Evolutionary conservation across 2,797 vertebrate genomes (phyloP).

Genomic region (Platalea minor): DNA sequence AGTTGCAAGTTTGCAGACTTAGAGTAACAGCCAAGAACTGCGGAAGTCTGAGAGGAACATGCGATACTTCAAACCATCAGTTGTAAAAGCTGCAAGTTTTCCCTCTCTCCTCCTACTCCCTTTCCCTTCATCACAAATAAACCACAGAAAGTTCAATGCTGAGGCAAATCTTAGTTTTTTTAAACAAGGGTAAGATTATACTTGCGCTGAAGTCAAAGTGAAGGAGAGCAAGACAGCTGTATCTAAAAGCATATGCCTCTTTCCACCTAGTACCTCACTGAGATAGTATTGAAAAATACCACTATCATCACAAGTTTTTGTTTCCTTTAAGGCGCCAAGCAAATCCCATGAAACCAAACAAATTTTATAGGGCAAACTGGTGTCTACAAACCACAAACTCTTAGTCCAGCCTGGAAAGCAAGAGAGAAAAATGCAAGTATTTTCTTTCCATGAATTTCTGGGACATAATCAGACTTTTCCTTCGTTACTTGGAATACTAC

Average conservation of each 20-base stretch:
- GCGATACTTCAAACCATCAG: background rate
- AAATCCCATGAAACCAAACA: background rate
- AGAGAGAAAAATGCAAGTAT: background rate
- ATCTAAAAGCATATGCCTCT: background rate
- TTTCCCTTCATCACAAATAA: background rate
- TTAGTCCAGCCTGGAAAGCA: background rate
- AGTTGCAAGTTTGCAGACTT: constrained; percentile 5
- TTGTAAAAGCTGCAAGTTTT: background rate
- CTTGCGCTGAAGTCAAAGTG: background rate
- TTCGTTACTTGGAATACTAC: background rate
- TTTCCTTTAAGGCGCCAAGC: background rate
- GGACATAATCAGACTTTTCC: background rate
- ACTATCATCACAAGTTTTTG: background rate
- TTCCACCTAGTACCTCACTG: background rate
- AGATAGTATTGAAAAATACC: background rate
- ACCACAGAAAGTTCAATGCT: background rate
- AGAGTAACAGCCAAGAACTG: background rate
- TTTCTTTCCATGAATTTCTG: background rate
- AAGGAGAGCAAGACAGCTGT: background rate
- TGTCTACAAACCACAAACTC: background rate
- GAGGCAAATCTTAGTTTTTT: background rate
- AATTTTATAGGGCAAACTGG: background rate
- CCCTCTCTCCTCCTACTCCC: background rate
- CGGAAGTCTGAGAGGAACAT: background rate
- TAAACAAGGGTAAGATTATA: background rate